phyloP scores from a whole-genome alignment of 2,888 invertebrate genomes.

The Meghimatium bilineatum region DNA sequence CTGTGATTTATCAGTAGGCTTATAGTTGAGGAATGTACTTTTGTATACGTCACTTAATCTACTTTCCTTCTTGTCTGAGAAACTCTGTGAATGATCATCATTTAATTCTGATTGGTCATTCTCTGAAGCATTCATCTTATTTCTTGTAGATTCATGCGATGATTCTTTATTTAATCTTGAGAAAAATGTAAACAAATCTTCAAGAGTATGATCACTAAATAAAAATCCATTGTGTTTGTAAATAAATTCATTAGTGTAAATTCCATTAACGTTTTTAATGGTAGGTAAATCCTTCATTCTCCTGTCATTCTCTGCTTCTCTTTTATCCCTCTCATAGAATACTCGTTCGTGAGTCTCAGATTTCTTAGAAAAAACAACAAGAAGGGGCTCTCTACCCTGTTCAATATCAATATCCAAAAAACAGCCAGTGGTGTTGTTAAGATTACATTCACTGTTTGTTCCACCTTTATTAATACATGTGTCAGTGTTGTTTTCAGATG shows the following conservation, averaged over 20 bases:
- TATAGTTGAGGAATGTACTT: background rate
- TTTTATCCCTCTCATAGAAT: background rate
- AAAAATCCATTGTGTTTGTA: background rate
- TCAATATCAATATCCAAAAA: background rate
- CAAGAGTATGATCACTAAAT: background rate
- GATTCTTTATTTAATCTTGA: background rate
- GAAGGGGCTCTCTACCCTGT: slow-evolving; percentile 25
- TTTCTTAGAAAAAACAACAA: slow-evolving; percentile 34
- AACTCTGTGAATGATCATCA: background rate
- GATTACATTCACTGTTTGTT: background rate
- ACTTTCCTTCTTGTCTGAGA: background rate
- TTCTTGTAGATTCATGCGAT: background rate
- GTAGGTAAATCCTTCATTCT: background rate
- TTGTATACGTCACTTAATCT: background rate
- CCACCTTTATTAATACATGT: background rate
- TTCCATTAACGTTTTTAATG: background rate
- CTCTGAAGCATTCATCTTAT: background rate
- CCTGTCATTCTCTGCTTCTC: background rate
- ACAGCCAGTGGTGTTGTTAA: background rate
- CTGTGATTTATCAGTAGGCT: background rate
- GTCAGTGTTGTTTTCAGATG: background rate
- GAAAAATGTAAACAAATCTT: background rate
- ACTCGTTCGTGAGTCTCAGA: background rate
- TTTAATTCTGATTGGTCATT: background rate
- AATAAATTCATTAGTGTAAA: background rate